Evolutionary conservation across 2,888 invertebrate species (phyloP), one percentile per base, ranked within the genome.

Genomic region (Germaria angustata): DNA sequence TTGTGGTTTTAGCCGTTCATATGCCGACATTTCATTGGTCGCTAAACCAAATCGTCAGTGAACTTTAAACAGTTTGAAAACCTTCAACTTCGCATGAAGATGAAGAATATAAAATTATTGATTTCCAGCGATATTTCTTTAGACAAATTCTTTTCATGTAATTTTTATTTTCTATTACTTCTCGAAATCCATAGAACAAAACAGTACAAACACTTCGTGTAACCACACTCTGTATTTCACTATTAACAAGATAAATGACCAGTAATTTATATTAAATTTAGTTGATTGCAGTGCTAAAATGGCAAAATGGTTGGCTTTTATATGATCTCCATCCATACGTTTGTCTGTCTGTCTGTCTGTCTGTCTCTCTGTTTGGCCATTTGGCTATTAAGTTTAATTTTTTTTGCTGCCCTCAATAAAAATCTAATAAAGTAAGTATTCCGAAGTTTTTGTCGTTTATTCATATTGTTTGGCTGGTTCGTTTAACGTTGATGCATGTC

Each of bases 331-430:
- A n/a, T n/a, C n/a, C n/a, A n/a, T n/a, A n/a, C n/a, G n/a, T 49
- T 39, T 49, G 0, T 17, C 32, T 20, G n/a, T 39, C 15, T 13
- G 8, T 22, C 7, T 39, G 32, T 59, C 28, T 20, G 59, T 41
- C 20, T 28, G 28, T 32, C 24, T 49, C 49, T 59, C 32, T 34
- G 34, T 34, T 63, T 34, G 20, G 39, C 11, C 20, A 20, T 59
- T 53, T 49, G 49, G 20, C 57, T 63, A 32, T 17, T 63, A 8
- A n/a, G 9, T 24, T 36, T 59, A 22, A 22, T 13, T 66, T 13
- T 17, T 57, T 46, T 86, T 86, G 86, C 88, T 87, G 88, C 86
- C 87, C 88, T 88, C 87, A 85, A 88, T 88, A 88, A 88, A 88
- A 88, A 86, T 88, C 88, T 71, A 65, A 81, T 77, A 81, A 81